Evolutionary conservation across 2,888 invertebrate genomes (phyloP).

Genomic region (Lycophotia porphyrea): DNA sequence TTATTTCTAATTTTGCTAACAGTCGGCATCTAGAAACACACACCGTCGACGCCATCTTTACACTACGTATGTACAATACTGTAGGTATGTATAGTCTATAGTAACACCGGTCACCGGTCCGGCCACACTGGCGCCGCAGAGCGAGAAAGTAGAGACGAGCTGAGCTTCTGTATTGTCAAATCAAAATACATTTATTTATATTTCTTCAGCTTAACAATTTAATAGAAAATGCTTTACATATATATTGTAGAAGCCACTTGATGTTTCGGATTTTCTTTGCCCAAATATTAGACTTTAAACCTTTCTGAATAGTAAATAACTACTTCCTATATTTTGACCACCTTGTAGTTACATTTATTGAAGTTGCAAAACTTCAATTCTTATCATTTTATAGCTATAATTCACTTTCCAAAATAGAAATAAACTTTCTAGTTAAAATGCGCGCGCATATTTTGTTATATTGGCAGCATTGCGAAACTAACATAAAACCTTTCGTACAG

Average conservation of each 20-base stretch:
- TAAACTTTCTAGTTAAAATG: conserved; percentile 28
- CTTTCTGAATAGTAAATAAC: background rate
- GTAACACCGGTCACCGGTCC: conserved; percentile 68
- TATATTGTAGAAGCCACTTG: background rate
- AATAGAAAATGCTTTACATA: conserved; percentile 1
- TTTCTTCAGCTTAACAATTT: background rate
- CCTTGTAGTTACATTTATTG: background rate
- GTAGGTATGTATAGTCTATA: conserved; percentile 68
- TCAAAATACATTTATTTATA: conserved; percentile 27
- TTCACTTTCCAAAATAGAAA: background rate
- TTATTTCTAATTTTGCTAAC: conserved; percentile 91
- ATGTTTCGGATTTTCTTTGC: background rate
- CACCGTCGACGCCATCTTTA: conserved; percentile 91
- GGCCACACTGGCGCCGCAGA: conserved; percentile 70
- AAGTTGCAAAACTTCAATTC: background rate
- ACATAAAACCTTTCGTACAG: conserved; percentile 39
- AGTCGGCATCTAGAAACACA: conserved; percentile 91
- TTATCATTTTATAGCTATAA: background rate
- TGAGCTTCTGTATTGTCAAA: conserved; percentile 48
- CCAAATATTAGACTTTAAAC: background rate
- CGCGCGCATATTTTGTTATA: conserved; percentile 37
- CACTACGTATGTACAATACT: conserved; percentile 79
- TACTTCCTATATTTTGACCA: background rate
- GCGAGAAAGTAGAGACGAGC: conserved; percentile 59
- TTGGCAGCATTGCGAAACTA: conserved; percentile 27